phyloP scores from a whole-genome alignment of 2,113 vertebrate species.

The Eptatretus burgeri region DNA sequence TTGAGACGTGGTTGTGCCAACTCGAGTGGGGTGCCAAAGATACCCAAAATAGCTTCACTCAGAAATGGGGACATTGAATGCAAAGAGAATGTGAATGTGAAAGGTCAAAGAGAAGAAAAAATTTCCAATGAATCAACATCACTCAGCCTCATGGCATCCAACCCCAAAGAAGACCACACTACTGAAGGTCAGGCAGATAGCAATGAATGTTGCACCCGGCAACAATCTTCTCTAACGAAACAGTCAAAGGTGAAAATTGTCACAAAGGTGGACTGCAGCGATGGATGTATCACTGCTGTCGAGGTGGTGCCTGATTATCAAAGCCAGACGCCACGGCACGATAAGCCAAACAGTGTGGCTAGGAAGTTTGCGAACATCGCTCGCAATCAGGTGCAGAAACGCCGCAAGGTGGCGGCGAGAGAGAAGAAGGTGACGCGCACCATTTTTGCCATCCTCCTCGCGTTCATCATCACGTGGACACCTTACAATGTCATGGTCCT shows the following conservation, averaged over 20 bases:
- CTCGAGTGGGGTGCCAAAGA: slow-evolving; percentile 12
- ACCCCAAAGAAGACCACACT: slow-evolving; percentile 32
- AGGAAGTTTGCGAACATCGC: slow-evolving; percentile 92
- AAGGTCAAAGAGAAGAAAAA: slow-evolving; percentile 32
- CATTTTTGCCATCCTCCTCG: slow-evolving; percentile 83
- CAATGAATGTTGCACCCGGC: slow-evolving; percentile 12
- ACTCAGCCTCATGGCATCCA: slow-evolving; percentile 43
- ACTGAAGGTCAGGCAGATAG: slow-evolving; percentile 22
- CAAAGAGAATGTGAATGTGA: slow-evolving; percentile 17
- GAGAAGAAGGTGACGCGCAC: slow-evolving; percentile 94
- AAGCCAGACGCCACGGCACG: background rate
- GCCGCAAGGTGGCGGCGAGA: slow-evolving; percentile 79
- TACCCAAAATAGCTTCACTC: slow-evolving; percentile 22
- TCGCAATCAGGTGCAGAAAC: slow-evolving; percentile 75
- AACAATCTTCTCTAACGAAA: background rate
- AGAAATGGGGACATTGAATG: slow-evolving; percentile 52
- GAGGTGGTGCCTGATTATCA: slow-evolving; percentile 38
- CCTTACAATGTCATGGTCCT: slow-evolving; percentile 97
- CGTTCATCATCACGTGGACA: slow-evolving; percentile 92
- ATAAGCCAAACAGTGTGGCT: slow-evolving; percentile 38
- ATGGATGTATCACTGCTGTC: background rate
- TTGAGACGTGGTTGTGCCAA: slow-evolving; percentile 15
- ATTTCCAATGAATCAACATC: slow-evolving; percentile 87
- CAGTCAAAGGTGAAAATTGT: slow-evolving; percentile 2
- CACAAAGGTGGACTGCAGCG: background rate